A percentile compares a stretch with the other conserved stretches of the same genome.
Conservation (phyloP, 2,797 vertebrate species). For the Avahi laniger region DNA sequence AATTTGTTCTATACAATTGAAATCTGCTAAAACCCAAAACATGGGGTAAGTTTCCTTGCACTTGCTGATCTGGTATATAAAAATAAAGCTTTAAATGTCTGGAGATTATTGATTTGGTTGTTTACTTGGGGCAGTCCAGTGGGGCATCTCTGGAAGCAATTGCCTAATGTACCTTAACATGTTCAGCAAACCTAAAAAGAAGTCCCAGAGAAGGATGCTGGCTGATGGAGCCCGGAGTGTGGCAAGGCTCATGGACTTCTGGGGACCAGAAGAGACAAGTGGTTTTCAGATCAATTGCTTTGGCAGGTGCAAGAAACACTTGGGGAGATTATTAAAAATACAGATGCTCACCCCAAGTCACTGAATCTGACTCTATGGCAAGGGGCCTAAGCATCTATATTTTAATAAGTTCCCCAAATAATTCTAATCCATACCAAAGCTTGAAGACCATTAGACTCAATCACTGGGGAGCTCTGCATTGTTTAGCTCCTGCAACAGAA, state of each 20-base stretch:
- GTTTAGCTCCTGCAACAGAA: background rate
- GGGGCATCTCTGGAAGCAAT: constrained; percentile 45
- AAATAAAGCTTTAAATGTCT: constrained; percentile 36
- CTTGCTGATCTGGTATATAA: constrained; percentile 4
- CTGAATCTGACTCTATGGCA: background rate
- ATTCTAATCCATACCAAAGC: background rate
- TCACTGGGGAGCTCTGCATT: background rate
- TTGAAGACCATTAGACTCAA: background rate
- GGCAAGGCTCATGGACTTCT: background rate
- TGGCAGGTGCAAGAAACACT: background rate
- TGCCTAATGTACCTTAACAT: background rate
- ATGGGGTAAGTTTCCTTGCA: background rate
- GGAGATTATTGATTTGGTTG: constrained; percentile 50
- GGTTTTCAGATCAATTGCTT: background rate
- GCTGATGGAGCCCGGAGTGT: background rate
- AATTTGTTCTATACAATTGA: constrained; percentile 55
- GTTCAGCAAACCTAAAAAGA: constrained; percentile 16
- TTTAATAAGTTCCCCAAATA: constrained; percentile 18
- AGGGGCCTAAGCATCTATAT: background rate
- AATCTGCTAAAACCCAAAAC: constrained; percentile 28
- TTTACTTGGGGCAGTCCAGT: constrained; percentile 36
- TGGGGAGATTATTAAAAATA: constrained; percentile 4
- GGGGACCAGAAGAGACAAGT: background rate
- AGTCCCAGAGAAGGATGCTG: background rate
- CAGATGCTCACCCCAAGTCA: background rate